Evolutionary conservation across 2,113 vertebrate genomes (phyloP).

Genomic region (Cnemophilus loriae): DNA sequence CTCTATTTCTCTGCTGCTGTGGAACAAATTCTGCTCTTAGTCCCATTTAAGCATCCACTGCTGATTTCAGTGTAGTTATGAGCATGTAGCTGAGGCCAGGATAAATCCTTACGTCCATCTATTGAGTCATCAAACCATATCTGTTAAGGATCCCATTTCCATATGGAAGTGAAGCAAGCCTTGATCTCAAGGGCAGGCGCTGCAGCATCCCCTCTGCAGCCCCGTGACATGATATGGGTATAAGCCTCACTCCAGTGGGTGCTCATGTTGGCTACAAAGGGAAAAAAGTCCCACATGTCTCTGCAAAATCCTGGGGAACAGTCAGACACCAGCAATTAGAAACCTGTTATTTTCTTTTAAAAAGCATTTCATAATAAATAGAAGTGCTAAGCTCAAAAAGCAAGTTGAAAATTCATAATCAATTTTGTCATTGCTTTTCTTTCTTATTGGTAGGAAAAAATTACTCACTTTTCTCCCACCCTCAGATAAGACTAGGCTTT

Average conservation of each 20-base stretch:
- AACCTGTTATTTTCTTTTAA: slow-evolving; percentile 42
- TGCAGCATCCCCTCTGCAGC: fast-evolving
- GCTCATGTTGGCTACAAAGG: background rate
- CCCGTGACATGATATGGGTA: fast-evolving
- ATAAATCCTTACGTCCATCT: background rate
- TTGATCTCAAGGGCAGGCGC: background rate
- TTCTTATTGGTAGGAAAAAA: slow-evolving; percentile 71
- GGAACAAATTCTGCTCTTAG: background rate
- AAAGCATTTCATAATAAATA: slow-evolving; percentile 54
- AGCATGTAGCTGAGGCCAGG: background rate
- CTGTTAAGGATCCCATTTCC: background rate
- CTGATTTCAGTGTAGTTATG: background rate
- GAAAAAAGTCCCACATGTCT: background rate
- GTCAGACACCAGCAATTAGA: background rate
- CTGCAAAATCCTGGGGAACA: background rate
- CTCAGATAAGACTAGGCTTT: slow-evolving; percentile 72
- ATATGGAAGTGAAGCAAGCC: background rate
- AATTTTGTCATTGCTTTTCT: slow-evolving; percentile 64
- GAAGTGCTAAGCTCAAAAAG: slow-evolving; percentile 22
- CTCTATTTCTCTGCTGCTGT: background rate
- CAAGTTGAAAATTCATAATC: slow-evolving; percentile 59
- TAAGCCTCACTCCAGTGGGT: background rate
- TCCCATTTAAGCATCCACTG: background rate
- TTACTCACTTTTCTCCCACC: slow-evolving; percentile 69
- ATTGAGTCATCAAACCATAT: background rate